phyloP scores from a whole-genome alignment of 37 sponge, comb jelly and placozoan genomes.

The Crambe crambe region DNA sequence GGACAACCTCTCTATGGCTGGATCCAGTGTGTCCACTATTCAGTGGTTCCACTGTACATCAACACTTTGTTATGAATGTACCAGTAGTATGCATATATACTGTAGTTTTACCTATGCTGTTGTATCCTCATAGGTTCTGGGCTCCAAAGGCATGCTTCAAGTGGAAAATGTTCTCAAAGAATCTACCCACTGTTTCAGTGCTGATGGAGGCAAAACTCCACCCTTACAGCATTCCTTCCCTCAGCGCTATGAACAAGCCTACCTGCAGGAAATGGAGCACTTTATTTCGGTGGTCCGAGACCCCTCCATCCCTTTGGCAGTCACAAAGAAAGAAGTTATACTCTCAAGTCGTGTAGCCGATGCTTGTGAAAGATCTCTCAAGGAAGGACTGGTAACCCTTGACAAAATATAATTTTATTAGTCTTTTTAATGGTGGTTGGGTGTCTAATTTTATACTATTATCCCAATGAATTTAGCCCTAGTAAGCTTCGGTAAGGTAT shows the following conservation, averaged over 20 bases:
- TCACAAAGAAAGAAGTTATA: constrained; percentile 41
- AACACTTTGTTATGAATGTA: too few relatives aligned
- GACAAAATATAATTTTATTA: neutral
- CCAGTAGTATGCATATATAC: too few relatives aligned
- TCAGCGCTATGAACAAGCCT: constrained; percentile 58
- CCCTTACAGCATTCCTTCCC: constrained; percentile 74
- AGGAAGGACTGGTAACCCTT: constrained; percentile 26
- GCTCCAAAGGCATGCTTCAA: constrained; percentile 73
- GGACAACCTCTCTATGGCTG: too few relatives aligned
- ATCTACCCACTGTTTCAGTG: constrained; percentile 1
- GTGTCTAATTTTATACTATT: too few relatives aligned
- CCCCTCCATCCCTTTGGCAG: constrained; percentile 13
- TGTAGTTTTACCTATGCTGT: too few relatives aligned
- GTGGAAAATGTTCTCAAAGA: constrained; percentile 48
- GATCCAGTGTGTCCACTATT: too few relatives aligned
- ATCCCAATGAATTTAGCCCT: too few relatives aligned
- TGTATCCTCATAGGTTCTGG: constrained; percentile 53
- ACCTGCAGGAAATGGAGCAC: constrained; percentile 47
- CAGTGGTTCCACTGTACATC: too few relatives aligned
- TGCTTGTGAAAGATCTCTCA: constrained; percentile 60
- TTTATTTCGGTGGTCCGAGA: constrained; percentile 53
- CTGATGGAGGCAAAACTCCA: constrained; percentile 1
- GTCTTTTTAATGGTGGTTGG: too few relatives aligned
- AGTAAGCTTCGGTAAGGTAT: too few relatives aligned
- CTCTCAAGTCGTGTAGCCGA: constrained; percentile 44